A percentile compares a stretch with the other conserved stretches of the same genome.
Conservation (phyloP, 1,140 invertebrate species). For the Copidosoma floridanum region DNA sequence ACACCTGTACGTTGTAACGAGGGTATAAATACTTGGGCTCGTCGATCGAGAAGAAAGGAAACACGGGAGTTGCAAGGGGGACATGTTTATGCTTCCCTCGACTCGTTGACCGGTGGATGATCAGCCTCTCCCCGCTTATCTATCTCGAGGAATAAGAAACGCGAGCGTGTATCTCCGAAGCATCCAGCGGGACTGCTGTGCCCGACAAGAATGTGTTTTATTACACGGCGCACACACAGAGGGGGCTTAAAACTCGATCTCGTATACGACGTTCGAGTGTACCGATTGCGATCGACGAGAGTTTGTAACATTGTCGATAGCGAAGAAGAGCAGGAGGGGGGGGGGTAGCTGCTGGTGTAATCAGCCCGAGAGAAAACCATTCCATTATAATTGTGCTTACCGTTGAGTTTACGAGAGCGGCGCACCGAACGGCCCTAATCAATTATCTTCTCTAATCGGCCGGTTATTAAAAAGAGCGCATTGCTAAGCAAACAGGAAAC, state of each 20-base stretch:
- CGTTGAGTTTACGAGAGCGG: conserved; percentile 19
- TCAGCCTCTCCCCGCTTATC: too few species aligned
- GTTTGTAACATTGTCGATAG: conserved; percentile 20
- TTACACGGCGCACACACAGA: too few species aligned
- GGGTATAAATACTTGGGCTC: too few species aligned
- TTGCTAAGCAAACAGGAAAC: conserved; percentile 22
- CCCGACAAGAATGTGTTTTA: conserved; percentile 20
- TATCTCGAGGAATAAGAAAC: background rate
- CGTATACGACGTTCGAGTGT: conserved; percentile 16
- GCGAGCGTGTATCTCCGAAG: background rate
- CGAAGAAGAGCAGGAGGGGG: too few species aligned
- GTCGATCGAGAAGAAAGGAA: too few species aligned
- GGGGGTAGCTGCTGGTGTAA: too few species aligned
- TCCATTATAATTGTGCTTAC: conserved; percentile 19
- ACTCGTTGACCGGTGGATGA: too few species aligned
- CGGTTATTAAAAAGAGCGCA: conserved; percentile 22
- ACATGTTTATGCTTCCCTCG: too few species aligned
- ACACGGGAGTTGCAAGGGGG: too few species aligned
- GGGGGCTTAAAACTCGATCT: conserved; percentile 14
- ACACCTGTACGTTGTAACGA: too few species aligned
- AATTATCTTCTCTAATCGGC: conserved; percentile 26
- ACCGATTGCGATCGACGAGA: conserved; percentile 17
- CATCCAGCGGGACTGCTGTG: too few species aligned
- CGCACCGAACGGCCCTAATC: conserved; percentile 4
- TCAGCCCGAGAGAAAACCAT: conserved; percentile 9